Percentiles rank a stretch among this genome's conserved stretches.
Conservation (phyloP, 2,113 vertebrate genomes). For the Otus sunia region DNA sequence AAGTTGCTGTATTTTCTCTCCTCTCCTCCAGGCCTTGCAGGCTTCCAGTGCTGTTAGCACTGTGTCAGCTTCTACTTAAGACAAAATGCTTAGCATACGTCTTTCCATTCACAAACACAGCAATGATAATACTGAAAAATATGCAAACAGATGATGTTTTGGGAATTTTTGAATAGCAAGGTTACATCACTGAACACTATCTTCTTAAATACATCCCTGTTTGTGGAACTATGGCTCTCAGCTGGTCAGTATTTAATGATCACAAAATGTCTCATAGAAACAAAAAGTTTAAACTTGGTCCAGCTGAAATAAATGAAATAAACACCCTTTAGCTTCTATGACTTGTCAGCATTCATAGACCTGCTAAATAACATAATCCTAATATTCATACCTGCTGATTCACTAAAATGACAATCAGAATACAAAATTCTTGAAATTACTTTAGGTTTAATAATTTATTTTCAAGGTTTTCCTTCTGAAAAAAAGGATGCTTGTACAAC, state of each 20-base stretch:
- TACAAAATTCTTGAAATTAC: background rate
- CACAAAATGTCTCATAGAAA: background rate
- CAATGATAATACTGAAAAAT: background rate
- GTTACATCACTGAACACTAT: background rate
- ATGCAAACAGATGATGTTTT: background rate
- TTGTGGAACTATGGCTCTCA: background rate
- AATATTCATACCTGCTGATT: background rate
- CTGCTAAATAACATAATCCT: background rate
- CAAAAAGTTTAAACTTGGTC: background rate
- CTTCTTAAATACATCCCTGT: background rate
- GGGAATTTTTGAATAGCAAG: background rate
- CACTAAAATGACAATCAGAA: background rate
- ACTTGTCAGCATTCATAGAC: background rate
- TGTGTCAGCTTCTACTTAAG: background rate
- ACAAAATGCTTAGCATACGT: background rate
- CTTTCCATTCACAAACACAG: background rate
- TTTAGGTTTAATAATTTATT: background rate
- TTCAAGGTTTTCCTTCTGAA: background rate
- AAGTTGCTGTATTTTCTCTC: background rate
- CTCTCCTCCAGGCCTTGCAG: background rate
- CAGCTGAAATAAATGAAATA: background rate
- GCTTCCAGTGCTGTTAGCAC: background rate
- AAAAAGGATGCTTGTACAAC: background rate
- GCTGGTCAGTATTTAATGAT: background rate
- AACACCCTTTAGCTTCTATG: background rate